Conservation (phyloP, 2,113 vertebrate species). For the Acrocephalus kingi region DNA sequence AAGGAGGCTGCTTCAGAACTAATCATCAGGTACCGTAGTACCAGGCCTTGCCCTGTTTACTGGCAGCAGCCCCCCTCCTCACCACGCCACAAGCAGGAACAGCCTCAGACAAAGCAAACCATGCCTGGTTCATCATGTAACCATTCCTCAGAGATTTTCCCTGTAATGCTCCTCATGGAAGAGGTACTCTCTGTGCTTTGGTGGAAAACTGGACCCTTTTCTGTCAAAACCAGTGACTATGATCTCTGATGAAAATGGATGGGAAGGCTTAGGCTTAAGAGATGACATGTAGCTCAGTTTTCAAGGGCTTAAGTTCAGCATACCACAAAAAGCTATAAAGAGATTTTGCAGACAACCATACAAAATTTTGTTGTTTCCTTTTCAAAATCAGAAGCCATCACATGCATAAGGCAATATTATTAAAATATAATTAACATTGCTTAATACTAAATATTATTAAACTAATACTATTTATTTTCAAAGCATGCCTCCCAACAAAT, state of each 20-base stretch:
- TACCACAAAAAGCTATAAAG: background rate
- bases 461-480: background rate
- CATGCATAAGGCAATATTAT: background rate
- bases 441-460: background rate
- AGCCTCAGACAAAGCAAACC: background rate
- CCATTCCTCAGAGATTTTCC: background rate
- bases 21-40: background rate
- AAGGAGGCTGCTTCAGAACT: background rate
- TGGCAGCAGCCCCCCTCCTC: background rate
- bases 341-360: background rate
- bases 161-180: background rate
- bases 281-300: background rate
- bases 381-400: background rate
- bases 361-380: background rate
- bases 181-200: background rate
- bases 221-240: background rate
- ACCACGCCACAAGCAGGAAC: rapidly evolving
- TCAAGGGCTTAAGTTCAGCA: background rate
- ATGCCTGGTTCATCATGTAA: background rate
- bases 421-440: background rate
- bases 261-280: background rate
- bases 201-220: background rate
- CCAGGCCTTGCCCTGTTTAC: background rate
- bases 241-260: background rate
- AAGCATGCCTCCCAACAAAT: background rate